A percentile compares a stretch with the other conserved stretches of the same genome.
phyloP scores from a whole-genome alignment of 30 jellyfish, hydroid and myxozoan species.

The Hydractinia echinata region DNA sequence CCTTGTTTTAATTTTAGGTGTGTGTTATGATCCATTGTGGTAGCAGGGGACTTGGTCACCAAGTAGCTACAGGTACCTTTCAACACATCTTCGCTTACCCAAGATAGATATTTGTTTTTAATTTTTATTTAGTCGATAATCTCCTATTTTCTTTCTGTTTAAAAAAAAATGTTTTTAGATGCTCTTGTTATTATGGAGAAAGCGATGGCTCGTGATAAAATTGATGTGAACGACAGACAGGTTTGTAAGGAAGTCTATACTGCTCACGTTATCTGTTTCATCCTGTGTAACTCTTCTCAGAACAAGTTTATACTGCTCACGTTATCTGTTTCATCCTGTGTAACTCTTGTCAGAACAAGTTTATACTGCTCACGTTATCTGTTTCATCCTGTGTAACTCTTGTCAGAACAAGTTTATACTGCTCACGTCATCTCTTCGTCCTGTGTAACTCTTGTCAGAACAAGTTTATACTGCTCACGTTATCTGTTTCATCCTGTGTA shows the following conservation, averaged over 20 bases:
- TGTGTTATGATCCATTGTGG: conserved; percentile 99
- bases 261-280: neutral
- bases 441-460: no score
- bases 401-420: no score
- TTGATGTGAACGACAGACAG: conserved; percentile 90
- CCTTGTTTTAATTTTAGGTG: conserved; percentile 43
- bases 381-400: no score
- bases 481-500: no score
- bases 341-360: no score
- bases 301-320: no score
- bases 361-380: no score
- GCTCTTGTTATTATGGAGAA: conserved; percentile 94
- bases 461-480: no score
- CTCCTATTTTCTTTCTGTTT: neutral
- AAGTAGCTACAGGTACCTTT: conserved; percentile 94
- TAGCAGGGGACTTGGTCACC: conserved; percentile 98
- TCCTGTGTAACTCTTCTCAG: no score
- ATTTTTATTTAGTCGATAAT: neutral
- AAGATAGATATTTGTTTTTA: neutral
- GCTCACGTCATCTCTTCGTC: no score
- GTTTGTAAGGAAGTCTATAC: conserved; percentile 21
- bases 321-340: no score
- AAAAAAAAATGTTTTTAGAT: conserved; percentile 36
- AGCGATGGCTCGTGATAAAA: conserved; percentile 95
- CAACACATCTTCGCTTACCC: neutral